Evolutionary conservation across 1,140 invertebrate genomes (phyloP).

Genomic region (Daktulosphaira vitifoliae): DNA sequence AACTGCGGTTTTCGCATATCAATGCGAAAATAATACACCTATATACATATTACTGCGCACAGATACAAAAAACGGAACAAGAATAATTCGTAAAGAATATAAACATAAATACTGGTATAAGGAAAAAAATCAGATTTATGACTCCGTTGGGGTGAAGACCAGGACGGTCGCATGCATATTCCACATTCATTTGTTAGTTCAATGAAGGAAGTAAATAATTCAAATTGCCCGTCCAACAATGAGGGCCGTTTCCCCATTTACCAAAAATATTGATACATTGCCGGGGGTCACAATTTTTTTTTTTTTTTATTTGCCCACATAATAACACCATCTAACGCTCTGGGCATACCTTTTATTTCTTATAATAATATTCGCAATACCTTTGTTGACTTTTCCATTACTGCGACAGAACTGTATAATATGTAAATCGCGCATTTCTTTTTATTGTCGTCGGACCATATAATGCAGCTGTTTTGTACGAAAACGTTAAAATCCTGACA

Average conservation of each 20-base stretch:
- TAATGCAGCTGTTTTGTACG: no score
- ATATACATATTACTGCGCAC: no score
- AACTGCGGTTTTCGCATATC: constrained; percentile 33
- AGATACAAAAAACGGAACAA: constrained; percentile 7
- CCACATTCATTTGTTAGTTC: constrained; percentile 33
- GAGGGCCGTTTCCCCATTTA: constrained; percentile 19
- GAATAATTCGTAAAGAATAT: constrained; percentile 33
- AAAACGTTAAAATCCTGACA: no score
- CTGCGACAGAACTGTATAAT: constrained; percentile 6
- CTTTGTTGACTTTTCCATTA: constrained; percentile 1
- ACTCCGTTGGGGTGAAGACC: not conserved
- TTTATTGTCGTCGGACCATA: no score
- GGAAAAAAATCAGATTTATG: constrained; percentile 29
- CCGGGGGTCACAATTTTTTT: constrained; percentile 27
- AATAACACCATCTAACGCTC: constrained; percentile 24
- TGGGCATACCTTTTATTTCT: constrained; percentile 19
- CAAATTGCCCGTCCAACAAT: constrained; percentile 27
- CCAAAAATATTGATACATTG: constrained; percentile 30
- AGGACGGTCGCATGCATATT: constrained; percentile 18
- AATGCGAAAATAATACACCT: constrained; percentile 17
- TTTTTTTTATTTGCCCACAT: not conserved
- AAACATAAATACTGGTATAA: constrained; percentile 19
- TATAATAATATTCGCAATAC: not conserved
- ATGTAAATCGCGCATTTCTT: constrained; percentile 24
- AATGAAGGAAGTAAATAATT: constrained; percentile 32